Evolutionary conservation across 2,797 vertebrate species (phyloP).

Genomic region (Sternarchorhynchus goeldii): DNA sequence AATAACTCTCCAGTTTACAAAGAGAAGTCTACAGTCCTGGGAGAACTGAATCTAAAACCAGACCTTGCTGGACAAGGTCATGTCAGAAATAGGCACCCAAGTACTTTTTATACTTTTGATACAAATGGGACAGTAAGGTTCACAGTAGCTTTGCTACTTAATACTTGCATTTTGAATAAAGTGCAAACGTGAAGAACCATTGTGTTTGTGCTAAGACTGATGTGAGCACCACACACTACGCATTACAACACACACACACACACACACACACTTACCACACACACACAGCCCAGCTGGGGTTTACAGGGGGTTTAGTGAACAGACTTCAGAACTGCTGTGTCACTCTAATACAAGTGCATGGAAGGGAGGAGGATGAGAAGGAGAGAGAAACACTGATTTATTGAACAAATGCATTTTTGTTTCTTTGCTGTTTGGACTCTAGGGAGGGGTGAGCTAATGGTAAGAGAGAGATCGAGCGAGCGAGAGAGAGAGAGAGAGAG

Average conservation of each 20-base stretch:
- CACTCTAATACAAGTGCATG: constrained; percentile 60
- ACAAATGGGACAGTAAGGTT: neutral
- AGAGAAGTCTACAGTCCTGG: constrained; percentile 42
- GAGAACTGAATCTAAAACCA: constrained; percentile 40
- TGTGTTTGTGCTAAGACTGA: neutral
- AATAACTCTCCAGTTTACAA: constrained; percentile 32
- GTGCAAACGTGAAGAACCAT: neutral
- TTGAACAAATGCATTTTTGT: constrained; percentile 52
- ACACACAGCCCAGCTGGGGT: neutral
- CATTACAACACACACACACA: neutral
- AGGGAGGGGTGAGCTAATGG: constrained; percentile 60
- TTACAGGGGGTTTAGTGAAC: constrained; percentile 28
- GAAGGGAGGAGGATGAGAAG: constrained; percentile 51
- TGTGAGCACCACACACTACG: neutral
- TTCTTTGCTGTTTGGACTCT: constrained; percentile 63
- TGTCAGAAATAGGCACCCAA: neutral
- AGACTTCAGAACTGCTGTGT: constrained; percentile 65
- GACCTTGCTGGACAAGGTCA: neutral
- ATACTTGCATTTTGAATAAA: neutral
- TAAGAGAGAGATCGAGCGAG: constrained; percentile 12
- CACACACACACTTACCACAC: neutral
- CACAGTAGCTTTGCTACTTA: neutral
- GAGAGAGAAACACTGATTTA: constrained; percentile 57
- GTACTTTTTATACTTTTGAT: neutral
- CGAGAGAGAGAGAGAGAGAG: constrained; percentile 5